Evolutionary conservation across 2,797 vertebrate genomes (phyloP), one percentile per base, ranked within the genome.

Genomic region (Muscicapa comitata): DNA sequence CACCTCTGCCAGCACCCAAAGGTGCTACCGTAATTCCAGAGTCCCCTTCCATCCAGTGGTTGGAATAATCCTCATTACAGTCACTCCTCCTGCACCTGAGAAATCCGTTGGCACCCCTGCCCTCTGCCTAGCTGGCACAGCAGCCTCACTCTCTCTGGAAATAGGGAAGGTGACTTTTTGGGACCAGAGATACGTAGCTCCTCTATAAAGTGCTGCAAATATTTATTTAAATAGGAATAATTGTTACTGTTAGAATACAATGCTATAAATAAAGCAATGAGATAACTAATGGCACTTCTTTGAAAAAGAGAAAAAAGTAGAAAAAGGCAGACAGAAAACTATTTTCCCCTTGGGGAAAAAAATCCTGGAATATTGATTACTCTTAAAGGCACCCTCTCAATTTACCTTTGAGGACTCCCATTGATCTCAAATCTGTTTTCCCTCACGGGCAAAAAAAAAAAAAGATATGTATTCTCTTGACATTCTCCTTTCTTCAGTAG

Each of bases 331-430:
- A 77, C 6, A 86, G 21, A 91, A 93, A 89, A 58, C 35, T 86
- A 23, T 66, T 90, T 91, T 68, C 33, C 71, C 72, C 43, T 63
- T 65, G 10, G 35, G 45, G 45, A 6, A 76, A 88, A 73, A 73
- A 35, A 16, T 4, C 0, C 1, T n/a, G 77, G 37, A 94, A 90
- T 54, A 95, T 92, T 92, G 78, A 96, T 96, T 97, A 86, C 72
- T 89, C 81, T 85, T 93, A 89, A 95, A 94, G 94, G 81, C 43
- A 71, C 89, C 38, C 50, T 72, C 95, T 91, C 86, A 91, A 68
- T 78, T 92, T 94, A 90, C 47, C 88, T 96, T 95, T 96, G 94
- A 96, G 92, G 81, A 38, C 72, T 86, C 35, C 54, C 54, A 90
- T 58, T 94, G 91, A 96, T 94, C 78, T 95, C 73, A 75, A 83